Conservation (phyloP, 2,113 vertebrate genomes). For the Hyperopisus bebe region DNA sequence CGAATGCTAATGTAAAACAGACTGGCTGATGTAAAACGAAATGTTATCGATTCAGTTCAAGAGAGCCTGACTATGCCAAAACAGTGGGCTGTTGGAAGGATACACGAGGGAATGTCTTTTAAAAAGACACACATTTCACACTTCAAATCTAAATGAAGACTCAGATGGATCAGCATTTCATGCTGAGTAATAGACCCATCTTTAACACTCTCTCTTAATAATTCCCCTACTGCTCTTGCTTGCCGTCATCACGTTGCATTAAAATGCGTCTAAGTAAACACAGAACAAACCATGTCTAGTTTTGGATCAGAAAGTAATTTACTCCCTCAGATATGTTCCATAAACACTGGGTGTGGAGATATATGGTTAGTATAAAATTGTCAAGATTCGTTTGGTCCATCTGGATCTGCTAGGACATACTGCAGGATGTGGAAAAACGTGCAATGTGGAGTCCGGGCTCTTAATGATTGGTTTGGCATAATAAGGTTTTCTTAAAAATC, state of each 20-base stretch:
- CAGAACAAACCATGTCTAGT: neutral
- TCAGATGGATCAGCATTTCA: neutral
- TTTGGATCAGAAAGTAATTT: neutral
- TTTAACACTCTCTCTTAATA: neutral
- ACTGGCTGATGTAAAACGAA: conserved; percentile 7
- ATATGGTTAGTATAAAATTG: neutral
- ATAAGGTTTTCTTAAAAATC: neutral
- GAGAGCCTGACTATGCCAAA: neutral
- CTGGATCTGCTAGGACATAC: neutral
- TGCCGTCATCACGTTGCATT: neutral
- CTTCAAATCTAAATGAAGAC: neutral
- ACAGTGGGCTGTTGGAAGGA: conserved; percentile 3
- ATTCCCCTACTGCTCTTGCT: neutral
- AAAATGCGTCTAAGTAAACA: neutral
- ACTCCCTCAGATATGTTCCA: neutral
- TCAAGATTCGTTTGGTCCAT: neutral
- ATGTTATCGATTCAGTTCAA: neutral
- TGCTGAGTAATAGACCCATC: neutral
- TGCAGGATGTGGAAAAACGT: neutral
- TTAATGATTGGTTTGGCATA: neutral
- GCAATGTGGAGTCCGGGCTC: neutral
- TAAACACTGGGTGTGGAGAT: neutral
- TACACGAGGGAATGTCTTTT: neutral
- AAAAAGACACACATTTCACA: neutral
- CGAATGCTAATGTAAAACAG: conserved; percentile 10